Conservation (phyloP, 2,797 vertebrate species). For the Ceyx erithaca region DNA sequence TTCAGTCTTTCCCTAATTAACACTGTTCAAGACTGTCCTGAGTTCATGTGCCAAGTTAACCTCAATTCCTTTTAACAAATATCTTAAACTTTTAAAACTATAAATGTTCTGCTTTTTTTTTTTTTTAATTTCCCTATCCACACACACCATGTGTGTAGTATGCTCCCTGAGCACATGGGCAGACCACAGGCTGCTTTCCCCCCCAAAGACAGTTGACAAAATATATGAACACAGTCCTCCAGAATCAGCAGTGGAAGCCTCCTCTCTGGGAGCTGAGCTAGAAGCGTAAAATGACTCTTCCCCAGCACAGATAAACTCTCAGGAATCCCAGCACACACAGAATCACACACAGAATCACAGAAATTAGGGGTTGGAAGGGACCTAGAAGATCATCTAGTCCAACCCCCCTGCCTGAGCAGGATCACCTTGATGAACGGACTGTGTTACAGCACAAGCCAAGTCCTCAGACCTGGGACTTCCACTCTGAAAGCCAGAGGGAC, state of each 20-base stretch:
- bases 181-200: background rate
- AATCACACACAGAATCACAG: too few relatives aligned
- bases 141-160: background rate
- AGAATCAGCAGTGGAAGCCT: background rate
- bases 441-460: background rate
- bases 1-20: background rate
- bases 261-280: background rate
- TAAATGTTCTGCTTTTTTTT: fast-evolving
- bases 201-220: fast-evolving
- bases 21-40: background rate
- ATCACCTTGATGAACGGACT: background rate
- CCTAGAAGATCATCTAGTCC: too few relatives aligned
- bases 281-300: background rate
- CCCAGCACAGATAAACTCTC: background rate
- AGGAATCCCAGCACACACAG: constrained; percentile 14
- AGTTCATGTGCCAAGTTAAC: background rate
- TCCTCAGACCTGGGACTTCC: background rate
- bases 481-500: constrained; percentile 12
- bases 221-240: background rate
- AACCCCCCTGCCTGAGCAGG: too few relatives aligned
- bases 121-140: background rate
- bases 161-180: fast-evolving
- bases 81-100: background rate
- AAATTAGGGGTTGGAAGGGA: too few relatives aligned
- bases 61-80: background rate